Evolutionary conservation across 2,888 invertebrate genomes (phyloP).

Genomic region (Dinocampus coccinellae): DNA sequence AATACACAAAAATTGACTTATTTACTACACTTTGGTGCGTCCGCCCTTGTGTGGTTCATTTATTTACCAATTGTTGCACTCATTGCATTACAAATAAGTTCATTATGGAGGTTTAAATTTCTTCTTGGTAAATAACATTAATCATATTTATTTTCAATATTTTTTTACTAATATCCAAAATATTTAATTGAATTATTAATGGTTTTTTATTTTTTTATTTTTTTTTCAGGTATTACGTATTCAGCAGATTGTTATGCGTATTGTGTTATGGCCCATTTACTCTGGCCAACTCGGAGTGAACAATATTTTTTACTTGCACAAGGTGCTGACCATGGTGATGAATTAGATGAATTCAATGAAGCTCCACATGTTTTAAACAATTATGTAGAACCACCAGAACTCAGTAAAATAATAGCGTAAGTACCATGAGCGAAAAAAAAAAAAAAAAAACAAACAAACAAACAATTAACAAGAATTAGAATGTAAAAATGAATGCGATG

Average conservation of each 20-base stretch:
- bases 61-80: conserved; percentile 95
- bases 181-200: conserved; percentile 29
- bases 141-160: conserved; percentile 1
- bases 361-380: conserved; percentile 86
- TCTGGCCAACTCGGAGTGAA: conserved; percentile 96
- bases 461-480: too few relatives aligned
- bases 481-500: conserved; percentile 55
- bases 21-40: conserved; percentile 95
- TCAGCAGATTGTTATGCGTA: conserved; percentile 96
- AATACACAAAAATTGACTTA: conserved; percentile 90
- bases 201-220: conserved; percentile 23
- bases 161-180: not conserved
- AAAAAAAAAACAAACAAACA: conserved; percentile 31
- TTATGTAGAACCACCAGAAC: conserved; percentile 69
- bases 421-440: conserved; percentile 11
- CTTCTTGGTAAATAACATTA: conserved; percentile 79
- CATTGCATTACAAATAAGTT: conserved; percentile 92
- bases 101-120: conserved; percentile 95
- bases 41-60: conserved; percentile 98
- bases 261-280: conserved; percentile 93
- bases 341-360: conserved; percentile 91
- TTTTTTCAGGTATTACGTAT: conserved; percentile 86
- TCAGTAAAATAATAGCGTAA: conserved; percentile 66
- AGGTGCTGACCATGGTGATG: conserved; percentile 75
- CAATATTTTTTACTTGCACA: conserved; percentile 87